These are phyloP conservation scores for Ophioninae sp. DNA, from an alignment of 2,888 invertebrate species.

Conservation along the genomic window DNA sequence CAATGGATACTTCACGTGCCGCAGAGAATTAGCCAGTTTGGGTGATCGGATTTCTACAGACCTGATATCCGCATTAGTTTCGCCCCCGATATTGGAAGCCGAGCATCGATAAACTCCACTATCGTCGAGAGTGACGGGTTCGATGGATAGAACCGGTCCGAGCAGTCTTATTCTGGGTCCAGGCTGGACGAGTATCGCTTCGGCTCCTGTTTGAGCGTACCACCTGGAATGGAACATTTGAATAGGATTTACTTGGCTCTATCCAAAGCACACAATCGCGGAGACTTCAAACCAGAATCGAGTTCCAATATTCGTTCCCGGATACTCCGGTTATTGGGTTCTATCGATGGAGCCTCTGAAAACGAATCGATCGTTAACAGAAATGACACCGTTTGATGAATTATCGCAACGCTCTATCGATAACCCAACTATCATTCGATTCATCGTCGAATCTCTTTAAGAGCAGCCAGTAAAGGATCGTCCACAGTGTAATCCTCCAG, in stretches of 20 bases:
- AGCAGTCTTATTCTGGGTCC: conserved; percentile 86
- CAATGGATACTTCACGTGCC: neutral
- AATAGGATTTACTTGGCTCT: neutral
- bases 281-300: neutral
- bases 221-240: conserved; percentile 81
- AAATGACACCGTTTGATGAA: neutral
- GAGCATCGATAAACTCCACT: conserved; percentile 87
- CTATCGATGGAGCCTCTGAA: neutral
- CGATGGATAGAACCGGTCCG: conserved; percentile 87
- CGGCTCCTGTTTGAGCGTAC: conserved; percentile 86
- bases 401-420: neutral
- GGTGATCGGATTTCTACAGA: conserved; percentile 51
- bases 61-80: conserved; percentile 86
- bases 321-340: neutral
- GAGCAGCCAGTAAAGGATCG: neutral
- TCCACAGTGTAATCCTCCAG: neutral
- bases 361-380: neutral
- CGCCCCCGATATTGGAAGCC: conserved; percentile 87
- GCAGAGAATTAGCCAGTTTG: neutral
- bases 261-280: neutral
- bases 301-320: neutral
- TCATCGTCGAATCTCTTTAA: neutral
- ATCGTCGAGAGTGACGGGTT: conserved; percentile 87
- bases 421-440: neutral
- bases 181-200: conserved; percentile 85